These are phyloP conservation scores for Pithecia hirsuta DNA, from an alignment of 2,797 vertebrate species.

Conservation along the genomic window DNA sequence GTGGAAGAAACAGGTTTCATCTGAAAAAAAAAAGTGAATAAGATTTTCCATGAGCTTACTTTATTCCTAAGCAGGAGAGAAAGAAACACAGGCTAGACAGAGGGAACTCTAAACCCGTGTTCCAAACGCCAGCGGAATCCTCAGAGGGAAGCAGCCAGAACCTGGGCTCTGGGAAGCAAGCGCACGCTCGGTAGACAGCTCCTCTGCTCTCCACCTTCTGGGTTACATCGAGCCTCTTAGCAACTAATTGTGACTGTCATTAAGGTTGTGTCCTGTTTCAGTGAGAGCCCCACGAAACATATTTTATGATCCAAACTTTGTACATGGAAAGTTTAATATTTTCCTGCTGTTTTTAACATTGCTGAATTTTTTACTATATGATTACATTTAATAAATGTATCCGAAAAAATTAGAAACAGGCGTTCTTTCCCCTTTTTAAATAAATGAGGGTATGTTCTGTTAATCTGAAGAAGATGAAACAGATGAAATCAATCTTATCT, in stretches of 20 bases:
- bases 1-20: constrained; percentile 28
- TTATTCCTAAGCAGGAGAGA: constrained; percentile 41
- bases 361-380: constrained; percentile 58
- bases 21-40: constrained; percentile 27
- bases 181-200: background rate
- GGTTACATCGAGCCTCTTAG: constrained; percentile 16
- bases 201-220: constrained; percentile 41
- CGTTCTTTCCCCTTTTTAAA: constrained; percentile 44
- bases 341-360: constrained; percentile 75
- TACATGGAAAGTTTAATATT: constrained; percentile 69
- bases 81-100: background rate
- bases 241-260: constrained; percentile 68
- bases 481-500: constrained; percentile 45
- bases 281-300: background rate
- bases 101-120: constrained; percentile 34
- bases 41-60: constrained; percentile 74
- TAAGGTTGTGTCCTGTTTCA: constrained; percentile 66
- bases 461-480: constrained; percentile 58
- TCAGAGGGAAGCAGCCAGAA: background rate
- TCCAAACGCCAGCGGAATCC: constrained; percentile 41
- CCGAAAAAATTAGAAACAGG: constrained; percentile 75
- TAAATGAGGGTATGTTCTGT: constrained; percentile 62
- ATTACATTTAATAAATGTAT: constrained; percentile 74
- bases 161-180: background rate
- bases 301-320: constrained; percentile 65